A percentile compares a stretch with the other conserved stretches of the same genome.
phyloP scores from a whole-genome alignment of 1,140 invertebrate genomes.

The Drosophila pseudoananassae region DNA sequence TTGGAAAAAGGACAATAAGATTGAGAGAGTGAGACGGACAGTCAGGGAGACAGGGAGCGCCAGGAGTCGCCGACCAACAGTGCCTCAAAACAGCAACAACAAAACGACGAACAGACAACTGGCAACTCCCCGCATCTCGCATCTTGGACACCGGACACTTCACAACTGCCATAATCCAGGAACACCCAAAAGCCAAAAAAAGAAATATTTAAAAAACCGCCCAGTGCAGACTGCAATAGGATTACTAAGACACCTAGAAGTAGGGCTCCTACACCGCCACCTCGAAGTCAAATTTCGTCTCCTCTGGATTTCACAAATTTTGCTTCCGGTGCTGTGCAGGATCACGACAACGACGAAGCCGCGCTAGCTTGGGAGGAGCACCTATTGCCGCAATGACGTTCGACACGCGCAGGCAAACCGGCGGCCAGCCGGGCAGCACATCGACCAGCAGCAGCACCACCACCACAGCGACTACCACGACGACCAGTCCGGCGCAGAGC shows the following conservation, averaged over 20 bases:
- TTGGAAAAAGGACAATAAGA: constrained; percentile 59
- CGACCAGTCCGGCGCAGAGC: constrained; percentile 53
- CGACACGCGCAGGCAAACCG: constrained; percentile 73
- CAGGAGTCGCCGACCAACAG: constrained; percentile 64
- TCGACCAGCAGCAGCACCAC: constrained; percentile 32
- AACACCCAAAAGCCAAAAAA: constrained; percentile 51
- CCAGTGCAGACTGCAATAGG: constrained; percentile 72
- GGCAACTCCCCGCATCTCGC: constrained; percentile 29
- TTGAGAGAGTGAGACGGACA: constrained; percentile 10
- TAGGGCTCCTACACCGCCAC: constrained; percentile 18
- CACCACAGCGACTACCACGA: constrained; percentile 46
- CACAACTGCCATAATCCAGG: constrained; percentile 68
- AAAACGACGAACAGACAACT: constrained; percentile 42
- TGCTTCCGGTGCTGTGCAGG: constrained; percentile 1
- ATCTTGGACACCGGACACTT: constrained; percentile 21
- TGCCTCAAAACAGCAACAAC: constrained; percentile 51
- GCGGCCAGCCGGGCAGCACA: constrained; percentile 63
- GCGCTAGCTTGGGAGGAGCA: constrained; percentile 6
- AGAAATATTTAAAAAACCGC: constrained; percentile 38
- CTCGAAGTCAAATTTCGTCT: not conserved
- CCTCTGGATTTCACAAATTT: not conserved
- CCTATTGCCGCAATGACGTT: constrained; percentile 68
- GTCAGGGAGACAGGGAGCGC: constrained; percentile 18
- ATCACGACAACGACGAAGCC: constrained; percentile 11
- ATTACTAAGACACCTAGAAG: constrained; percentile 28